Evolutionary conservation across 2,888 invertebrate species (phyloP), one percentile per base, ranked within the genome.

Genomic region (Strigamia transsilvanica): DNA sequence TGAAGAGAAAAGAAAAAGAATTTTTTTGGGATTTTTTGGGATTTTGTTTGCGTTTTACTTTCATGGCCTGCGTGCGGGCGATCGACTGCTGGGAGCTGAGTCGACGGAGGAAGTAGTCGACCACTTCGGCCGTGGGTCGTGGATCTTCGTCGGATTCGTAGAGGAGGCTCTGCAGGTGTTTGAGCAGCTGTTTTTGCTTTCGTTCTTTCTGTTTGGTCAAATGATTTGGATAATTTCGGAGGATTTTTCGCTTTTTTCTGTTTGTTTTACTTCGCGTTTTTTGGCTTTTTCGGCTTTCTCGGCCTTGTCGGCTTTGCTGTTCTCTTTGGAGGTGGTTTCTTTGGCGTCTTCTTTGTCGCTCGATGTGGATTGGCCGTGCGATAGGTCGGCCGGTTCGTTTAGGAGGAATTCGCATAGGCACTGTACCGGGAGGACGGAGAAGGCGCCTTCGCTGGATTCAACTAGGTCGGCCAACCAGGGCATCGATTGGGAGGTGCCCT

Each of bases 381-480:
- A 21, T 10, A 79, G 82, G 21, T 83, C 83, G 5, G 84, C 82
- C 2, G 84, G 61, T 34, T 89, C 88, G 84, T 90, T 89, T 1
- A 97, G 91, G 80, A 98, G 90, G 89, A 98, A 98, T 90, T 98
- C 98, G 90, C 98, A 98, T 80, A 99, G 91, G 87, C 98, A 98
- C 87, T 98, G 98, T n/a, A 98, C 97, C 0, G 98, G 98, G 23
- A 99, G 90, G 85, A 97, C 94, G 86, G 94, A 94, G 84, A 94
- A 90, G 21, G 95, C 94, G 0, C 95, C 94, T 86, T 97, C 97
- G 84, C 95, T 95, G 85, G 94, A 95, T 85, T 97, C 94, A 15
- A 98, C 95, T 83, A 98, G 90, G 87, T 97, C 96, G 10, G 97
- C 96, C 84, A 98, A 90, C 98, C 98, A 98, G 4, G 98, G 97